Conservation (phyloP, 2,888 invertebrate species). For the Deladenus siricidicola region DNA sequence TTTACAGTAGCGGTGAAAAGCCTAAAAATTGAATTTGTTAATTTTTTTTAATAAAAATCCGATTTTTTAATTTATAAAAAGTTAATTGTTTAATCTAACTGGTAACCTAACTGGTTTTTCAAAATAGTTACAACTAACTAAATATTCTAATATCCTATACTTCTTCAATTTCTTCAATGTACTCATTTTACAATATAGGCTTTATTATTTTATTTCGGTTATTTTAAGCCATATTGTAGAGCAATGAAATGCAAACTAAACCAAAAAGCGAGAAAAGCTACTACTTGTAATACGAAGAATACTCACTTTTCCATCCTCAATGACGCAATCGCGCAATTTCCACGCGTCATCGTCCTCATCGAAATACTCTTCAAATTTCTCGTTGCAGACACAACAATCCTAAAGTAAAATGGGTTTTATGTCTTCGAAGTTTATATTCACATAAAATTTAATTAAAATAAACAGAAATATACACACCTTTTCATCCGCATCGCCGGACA, state of each 20-base stretch:
- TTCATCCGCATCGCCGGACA: slow-evolving; percentile 3
- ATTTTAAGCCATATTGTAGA: too few species aligned
- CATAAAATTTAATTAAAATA: neutral
- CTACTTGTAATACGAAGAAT: too few species aligned
- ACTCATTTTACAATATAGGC: too few species aligned
- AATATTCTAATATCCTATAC: too few species aligned
- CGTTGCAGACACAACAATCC: slow-evolving; percentile 78
- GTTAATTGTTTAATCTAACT: too few species aligned
- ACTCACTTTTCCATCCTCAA: slow-evolving; percentile 21
- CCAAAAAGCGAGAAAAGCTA: neutral
- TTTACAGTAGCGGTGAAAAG: slow-evolving; percentile 11
- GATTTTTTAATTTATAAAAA: neutral
- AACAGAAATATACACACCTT: slow-evolving; percentile 6
- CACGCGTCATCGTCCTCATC: slow-evolving; percentile 95
- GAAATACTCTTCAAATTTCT: slow-evolving; percentile 86
- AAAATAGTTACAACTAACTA: too few species aligned
- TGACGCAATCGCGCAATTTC: slow-evolving; percentile 63
- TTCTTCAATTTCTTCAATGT: too few species aligned
- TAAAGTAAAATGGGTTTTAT: slow-evolving; percentile 11
- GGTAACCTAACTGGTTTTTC: too few species aligned
- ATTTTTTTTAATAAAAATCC: neutral
- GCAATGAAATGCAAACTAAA: neutral
- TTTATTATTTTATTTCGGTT: too few species aligned
- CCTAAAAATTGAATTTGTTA: neutral
- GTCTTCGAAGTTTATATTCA: neutral